phyloP scores from a whole-genome alignment of 2,113 vertebrate species.

The Tenrec ecaudatus region DNA sequence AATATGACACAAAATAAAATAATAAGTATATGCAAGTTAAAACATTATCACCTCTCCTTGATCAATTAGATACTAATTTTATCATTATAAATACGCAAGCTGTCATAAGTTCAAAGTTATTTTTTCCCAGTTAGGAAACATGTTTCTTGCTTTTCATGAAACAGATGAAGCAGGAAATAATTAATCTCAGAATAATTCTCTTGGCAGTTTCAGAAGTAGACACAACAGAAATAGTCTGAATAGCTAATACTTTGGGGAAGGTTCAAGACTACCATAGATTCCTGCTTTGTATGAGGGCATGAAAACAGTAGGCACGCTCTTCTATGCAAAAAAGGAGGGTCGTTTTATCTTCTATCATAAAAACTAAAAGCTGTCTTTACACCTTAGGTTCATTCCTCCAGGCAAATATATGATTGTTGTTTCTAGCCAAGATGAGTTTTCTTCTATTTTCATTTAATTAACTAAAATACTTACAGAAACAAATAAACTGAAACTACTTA shows the following conservation, averaged over 20 bases:
- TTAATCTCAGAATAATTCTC: slow-evolving; percentile 34
- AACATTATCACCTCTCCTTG: not conserved
- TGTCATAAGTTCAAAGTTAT: slow-evolving; percentile 34
- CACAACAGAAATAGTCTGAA: slow-evolving; percentile 61
- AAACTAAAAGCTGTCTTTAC: not conserved
- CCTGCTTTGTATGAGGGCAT: slow-evolving; percentile 15
- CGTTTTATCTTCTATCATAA: not conserved
- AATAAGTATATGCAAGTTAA: not conserved
- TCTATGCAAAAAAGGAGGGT: not conserved
- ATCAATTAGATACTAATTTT: slow-evolving; percentile 10
- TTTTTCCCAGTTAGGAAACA: slow-evolving; percentile 42
- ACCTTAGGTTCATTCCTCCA: not conserved
- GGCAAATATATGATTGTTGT: not conserved
- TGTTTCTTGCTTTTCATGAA: slow-evolving; percentile 52
- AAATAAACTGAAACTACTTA: not conserved
- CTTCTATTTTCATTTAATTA: not conserved
- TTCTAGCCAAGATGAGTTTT: too few species aligned
- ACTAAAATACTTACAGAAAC: not conserved
- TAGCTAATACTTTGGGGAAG: slow-evolving; percentile 31
- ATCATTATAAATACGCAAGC: not conserved
- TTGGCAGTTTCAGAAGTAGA: slow-evolving; percentile 33
- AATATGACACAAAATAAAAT: not conserved
- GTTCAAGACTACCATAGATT: slow-evolving; percentile 19
- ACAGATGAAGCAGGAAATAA: slow-evolving; percentile 70
- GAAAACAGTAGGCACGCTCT: slow-evolving; percentile 17